Base-by-base conservation (phyloP, 2,888 invertebrate species). In the Asteroscopus sphinx region DNA sequence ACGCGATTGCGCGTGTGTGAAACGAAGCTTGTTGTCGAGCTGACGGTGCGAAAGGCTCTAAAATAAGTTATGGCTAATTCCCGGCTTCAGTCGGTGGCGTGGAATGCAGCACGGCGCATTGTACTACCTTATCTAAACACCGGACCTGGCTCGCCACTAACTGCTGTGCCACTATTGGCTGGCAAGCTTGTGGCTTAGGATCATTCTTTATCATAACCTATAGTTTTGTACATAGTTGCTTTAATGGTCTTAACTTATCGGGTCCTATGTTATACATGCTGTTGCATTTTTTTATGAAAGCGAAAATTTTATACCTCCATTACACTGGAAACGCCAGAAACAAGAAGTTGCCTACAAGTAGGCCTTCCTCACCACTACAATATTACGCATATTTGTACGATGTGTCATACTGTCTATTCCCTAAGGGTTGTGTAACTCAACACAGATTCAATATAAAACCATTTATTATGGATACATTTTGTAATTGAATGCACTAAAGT, bases 91-190 rank as follows among this genome's bases (percentile, higher is more conserved):
- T 73, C 73, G 73, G 80, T 80, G 83, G 78, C 62, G 69, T 72
- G 89, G 90, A 91, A 92, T 92, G 90, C 83, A 81, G 68, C 37
- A 37, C 52, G 33, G 57, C 68, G 67, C 58, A 73, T 68, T 73
- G 74, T 73, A 64, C 87, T 86, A 85, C 81, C 88, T 90, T 91
- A 90, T 89, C 88, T 90, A 88, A 90, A 91, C 88, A 87, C 67
- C 71, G 71, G 68, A 47, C 60, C 73, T 75, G 72, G 80, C 73
- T 59, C 68, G 65, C 58, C 62, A 65, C 68, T 76, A 67, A 79
- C 74, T 58, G 57, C 57, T 45, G 26, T 7, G 30, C 53, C 45
- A 21, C 45, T 62, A 57, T 60, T 56, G 49, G 56, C 51, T 60
- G 45, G 68, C 61, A 63, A 52, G 64, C 65, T 59, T 51, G 52